Percentiles rank a stretch among this genome's conserved stretches.
phyloP scores from a whole-genome alignment of 2,888 invertebrate species.

The Meghimatium bilineatum region DNA sequence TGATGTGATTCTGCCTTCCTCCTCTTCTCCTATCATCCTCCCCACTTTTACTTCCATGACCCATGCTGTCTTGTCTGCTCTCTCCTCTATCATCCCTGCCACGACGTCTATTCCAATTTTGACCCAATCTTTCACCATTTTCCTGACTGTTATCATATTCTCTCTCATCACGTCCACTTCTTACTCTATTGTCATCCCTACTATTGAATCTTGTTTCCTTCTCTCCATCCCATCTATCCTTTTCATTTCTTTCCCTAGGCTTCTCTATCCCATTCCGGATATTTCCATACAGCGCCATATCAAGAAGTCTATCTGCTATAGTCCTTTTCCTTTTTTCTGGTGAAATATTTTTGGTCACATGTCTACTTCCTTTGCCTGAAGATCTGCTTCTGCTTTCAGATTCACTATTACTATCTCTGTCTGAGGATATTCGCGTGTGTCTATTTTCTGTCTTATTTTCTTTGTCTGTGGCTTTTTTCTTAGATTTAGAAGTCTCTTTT shows the following conservation, averaged over 20 bases:
- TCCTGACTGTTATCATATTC: not conserved
- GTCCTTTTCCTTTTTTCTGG: constrained; percentile 3
- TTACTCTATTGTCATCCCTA: constrained; percentile 13
- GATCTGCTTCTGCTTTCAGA: constrained; percentile 49
- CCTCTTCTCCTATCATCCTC: constrained; percentile 19
- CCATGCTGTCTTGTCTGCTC: constrained; percentile 24
- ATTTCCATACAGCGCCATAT: constrained; percentile 45
- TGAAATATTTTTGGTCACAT: constrained; percentile 50
- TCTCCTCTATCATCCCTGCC: constrained; percentile 1
- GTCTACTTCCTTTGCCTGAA: constrained; percentile 49
- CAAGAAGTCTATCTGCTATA: constrained; percentile 44
- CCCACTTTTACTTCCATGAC: constrained; percentile 12
- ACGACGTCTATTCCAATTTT: constrained; percentile 35
- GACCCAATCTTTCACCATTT: constrained; percentile 33
- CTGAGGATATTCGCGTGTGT: constrained; percentile 29
- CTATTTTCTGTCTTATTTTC: not conserved
- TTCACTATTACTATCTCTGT: constrained; percentile 37
- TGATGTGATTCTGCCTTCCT: constrained; percentile 3
- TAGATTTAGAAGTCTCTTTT: constrained; percentile 45
- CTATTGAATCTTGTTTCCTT: constrained; percentile 14
- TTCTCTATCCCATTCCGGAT: constrained; percentile 20
- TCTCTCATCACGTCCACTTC: not conserved
- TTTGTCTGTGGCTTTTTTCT: constrained; percentile 43
- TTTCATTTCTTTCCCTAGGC: constrained; percentile 5
- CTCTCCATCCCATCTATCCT: not conserved